phyloP scores from a whole-genome alignment of 2,888 invertebrate genomes.

The Serripes groenlandicus region DNA sequence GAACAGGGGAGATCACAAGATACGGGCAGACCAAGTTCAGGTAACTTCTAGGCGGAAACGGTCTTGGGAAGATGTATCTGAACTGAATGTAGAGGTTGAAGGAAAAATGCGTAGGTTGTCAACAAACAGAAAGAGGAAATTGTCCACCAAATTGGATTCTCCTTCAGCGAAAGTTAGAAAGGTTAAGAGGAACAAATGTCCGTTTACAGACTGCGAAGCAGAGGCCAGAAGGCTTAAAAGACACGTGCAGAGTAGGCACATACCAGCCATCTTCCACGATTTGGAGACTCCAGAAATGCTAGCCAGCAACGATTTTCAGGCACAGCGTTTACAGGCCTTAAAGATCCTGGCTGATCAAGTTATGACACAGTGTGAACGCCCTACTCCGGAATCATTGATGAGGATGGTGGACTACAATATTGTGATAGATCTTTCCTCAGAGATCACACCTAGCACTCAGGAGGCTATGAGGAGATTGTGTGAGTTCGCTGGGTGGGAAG shows the following conservation, averaged over 20 bases:
- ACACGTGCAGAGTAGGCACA: not conserved
- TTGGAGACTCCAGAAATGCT: not conserved
- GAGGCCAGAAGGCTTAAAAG: not conserved
- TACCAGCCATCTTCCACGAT: conserved; percentile 8
- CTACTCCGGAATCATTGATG: not conserved
- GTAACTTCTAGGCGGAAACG: not conserved
- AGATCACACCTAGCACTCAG: not conserved
- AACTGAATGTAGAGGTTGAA: not conserved
- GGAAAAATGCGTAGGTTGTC: not conserved
- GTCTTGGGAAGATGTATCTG: not conserved
- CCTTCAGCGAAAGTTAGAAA: not conserved
- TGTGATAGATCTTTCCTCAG: not conserved
- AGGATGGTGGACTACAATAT: not conserved
- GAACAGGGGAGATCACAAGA: not conserved
- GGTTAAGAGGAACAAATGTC: conserved; percentile 1
- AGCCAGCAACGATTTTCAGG: not conserved
- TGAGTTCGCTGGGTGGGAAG: too few species aligned
- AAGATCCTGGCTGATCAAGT: not conserved
- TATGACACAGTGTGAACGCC: not conserved
- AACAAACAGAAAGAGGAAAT: too few species aligned
- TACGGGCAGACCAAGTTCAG: not conserved
- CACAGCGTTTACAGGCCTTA: not conserved
- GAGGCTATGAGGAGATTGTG: too few species aligned
- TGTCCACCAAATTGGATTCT: too few species aligned
- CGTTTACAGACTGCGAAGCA: not conserved